These are phyloP conservation scores for Therioaphis trifolii DNA, from an alignment of 2,888 invertebrate species.

Conservation along the genomic window DNA sequence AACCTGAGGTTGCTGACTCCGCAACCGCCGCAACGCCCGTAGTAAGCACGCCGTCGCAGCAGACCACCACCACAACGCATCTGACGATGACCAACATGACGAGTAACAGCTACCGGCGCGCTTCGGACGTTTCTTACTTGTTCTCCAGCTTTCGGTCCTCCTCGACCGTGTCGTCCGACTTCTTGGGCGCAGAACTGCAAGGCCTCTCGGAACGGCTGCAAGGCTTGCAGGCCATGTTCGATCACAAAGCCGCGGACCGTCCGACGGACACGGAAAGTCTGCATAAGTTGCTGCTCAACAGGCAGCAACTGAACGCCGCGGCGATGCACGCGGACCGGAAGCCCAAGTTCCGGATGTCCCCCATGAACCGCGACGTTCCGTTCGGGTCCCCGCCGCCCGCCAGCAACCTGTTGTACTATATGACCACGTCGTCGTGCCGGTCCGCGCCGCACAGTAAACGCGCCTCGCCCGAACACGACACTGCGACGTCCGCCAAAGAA, in stretches of 20 bases:
- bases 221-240: constrained; percentile 21
- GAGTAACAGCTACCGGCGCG: neutral
- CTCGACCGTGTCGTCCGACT: constrained; percentile 30
- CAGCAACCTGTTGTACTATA: constrained; percentile 65
- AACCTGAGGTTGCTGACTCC: no score
- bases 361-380: constrained; percentile 80
- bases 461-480: constrained; percentile 65
- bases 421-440: constrained; percentile 64
- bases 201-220: constrained; percentile 22
- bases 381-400: constrained; percentile 71
- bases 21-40: neutral
- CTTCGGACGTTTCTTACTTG: constrained; percentile 55
- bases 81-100: neutral
- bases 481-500: constrained; percentile 57
- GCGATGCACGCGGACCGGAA: constrained; percentile 19
- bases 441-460: constrained; percentile 67
- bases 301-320: constrained; percentile 37
- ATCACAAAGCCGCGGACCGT: constrained; percentile 16
- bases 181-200: neutral
- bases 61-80: neutral
- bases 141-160: constrained; percentile 51
- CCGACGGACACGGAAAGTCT: constrained; percentile 15
- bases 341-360: constrained; percentile 76
- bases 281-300: constrained; percentile 46
- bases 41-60: no score